Base-by-base conservation (phyloP, 2,888 invertebrate genomes). In the Polymixis flavicincta region DNA sequence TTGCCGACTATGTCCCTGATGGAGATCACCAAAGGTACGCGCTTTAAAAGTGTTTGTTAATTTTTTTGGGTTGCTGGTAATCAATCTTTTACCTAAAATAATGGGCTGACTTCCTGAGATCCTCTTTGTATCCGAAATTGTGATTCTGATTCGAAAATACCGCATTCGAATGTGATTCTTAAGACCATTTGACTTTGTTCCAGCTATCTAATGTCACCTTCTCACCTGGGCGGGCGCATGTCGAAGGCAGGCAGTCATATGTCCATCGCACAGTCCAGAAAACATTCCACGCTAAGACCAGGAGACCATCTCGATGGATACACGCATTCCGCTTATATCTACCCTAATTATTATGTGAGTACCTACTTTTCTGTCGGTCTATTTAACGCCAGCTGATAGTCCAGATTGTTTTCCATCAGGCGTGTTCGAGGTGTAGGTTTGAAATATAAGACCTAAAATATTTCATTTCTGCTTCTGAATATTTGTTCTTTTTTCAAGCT, bases 241-340 rank as follows among this genome's bases (percentile, higher is more conserved):
- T 97, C 97, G 0, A 97, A 97, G 89, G 97, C 97, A 9, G 97
- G 97, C 83, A 97, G 97, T 84, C 97, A 97, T 88, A 92, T 97
- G 90, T 97, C 97, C 0, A 80, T 97, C 59, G 95, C 97, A 9
- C 97, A 97, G 71, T 97, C 97, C 7, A 93, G 97, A 65, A 96
- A 96, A 82, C 96, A 97, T 64, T 97, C 97, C 50, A 96, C 97
- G 0, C 93, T 97, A 32, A 92, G 97, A 85, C 96, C 97, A 0
- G 97, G 97, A 42, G 97, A 97, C 89, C 94, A 97, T 68, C 92
- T 95, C 54, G 97, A 97, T 70, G 97, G 97, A 63, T 96, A 95
- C 83, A 92, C 97, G 91, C 94, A 95, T 92, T 92, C 96, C 79
- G 93, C 97, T 83, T 92, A 96, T 91, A 96, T 96, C 80, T 97